phyloP scores from a whole-genome alignment of 2,113 vertebrate genomes.

The Arvicanthis niloticus region DNA sequence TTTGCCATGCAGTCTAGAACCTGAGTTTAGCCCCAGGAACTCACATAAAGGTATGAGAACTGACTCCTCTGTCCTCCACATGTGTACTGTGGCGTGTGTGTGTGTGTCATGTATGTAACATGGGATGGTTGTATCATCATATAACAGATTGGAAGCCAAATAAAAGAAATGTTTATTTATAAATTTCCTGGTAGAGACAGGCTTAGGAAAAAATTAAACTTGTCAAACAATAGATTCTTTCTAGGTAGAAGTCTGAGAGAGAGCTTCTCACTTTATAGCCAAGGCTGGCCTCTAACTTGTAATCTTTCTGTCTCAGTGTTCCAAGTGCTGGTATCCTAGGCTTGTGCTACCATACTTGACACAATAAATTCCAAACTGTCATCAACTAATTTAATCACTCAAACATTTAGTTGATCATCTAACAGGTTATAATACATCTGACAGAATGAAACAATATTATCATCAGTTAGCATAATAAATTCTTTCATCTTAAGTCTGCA shows the following conservation, averaged over 20 bases:
- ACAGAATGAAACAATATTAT: constrained; percentile 11
- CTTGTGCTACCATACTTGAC: background rate
- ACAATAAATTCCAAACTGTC: constrained; percentile 51
- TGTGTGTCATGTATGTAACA: background rate
- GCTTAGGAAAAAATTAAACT: constrained; percentile 30
- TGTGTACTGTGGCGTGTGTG: too few species aligned
- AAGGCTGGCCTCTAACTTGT: background rate
- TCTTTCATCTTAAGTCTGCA: constrained; percentile 40
- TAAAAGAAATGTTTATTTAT: constrained; percentile 30
- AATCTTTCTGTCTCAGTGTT: background rate
- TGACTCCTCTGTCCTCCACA: background rate
- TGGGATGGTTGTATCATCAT: background rate
- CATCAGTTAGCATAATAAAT: background rate
- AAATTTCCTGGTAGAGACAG: constrained; percentile 65
- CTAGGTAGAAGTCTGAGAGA: background rate
- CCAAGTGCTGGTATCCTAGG: background rate
- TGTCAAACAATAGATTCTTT: background rate
- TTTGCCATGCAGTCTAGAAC: background rate
- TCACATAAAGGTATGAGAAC: background rate
- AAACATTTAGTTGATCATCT: constrained; percentile 30
- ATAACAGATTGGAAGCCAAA: constrained; percentile 53
- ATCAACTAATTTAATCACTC: constrained; percentile 24
- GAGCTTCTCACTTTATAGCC: background rate
- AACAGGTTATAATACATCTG: background rate
- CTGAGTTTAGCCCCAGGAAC: background rate